Evolutionary conservation across 2,797 vertebrate species (phyloP).

Genomic region (Arctocebus calabarensis): DNA sequence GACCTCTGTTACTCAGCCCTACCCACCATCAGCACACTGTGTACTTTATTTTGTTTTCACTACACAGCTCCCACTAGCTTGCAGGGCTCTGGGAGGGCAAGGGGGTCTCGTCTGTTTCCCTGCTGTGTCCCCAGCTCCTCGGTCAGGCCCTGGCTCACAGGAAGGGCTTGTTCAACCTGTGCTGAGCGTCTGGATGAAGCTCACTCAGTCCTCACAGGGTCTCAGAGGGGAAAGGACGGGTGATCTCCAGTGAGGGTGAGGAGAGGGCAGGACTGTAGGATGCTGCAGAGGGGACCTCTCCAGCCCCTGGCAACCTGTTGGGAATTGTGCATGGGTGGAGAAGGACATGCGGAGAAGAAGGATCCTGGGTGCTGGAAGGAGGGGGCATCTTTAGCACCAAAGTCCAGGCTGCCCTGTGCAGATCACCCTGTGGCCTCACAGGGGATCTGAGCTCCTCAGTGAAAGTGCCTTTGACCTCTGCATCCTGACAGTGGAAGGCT

Average conservation of each 20-base stretch:
- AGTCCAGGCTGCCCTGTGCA: too few relatives aligned
- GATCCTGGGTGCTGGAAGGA: not conserved
- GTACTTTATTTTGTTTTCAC: not conserved
- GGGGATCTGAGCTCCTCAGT: not conserved
- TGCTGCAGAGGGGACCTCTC: not conserved
- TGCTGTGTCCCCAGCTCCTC: not conserved
- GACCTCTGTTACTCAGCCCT: rapidly evolving
- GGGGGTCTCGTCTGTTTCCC: not conserved
- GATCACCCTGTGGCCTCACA: not conserved
- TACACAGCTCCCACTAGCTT: not conserved
- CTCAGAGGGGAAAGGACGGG: not conserved
- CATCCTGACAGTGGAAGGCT: too few relatives aligned
- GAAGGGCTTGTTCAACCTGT: not conserved
- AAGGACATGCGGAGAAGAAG: not conserved
- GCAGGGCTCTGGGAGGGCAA: not conserved
- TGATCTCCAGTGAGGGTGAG: not conserved
- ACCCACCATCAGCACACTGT: not conserved
- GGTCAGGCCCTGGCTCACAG: not conserved
- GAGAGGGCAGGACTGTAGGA: not conserved
- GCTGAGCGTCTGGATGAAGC: not conserved
- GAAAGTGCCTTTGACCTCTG: not conserved
- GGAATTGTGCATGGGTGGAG: too few relatives aligned
- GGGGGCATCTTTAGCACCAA: not conserved
- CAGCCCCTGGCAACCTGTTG: not conserved
- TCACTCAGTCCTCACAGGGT: not conserved